Evolutionary conservation across 1,140 invertebrate species (phyloP).

Genomic region (Sipha flava): DNA sequence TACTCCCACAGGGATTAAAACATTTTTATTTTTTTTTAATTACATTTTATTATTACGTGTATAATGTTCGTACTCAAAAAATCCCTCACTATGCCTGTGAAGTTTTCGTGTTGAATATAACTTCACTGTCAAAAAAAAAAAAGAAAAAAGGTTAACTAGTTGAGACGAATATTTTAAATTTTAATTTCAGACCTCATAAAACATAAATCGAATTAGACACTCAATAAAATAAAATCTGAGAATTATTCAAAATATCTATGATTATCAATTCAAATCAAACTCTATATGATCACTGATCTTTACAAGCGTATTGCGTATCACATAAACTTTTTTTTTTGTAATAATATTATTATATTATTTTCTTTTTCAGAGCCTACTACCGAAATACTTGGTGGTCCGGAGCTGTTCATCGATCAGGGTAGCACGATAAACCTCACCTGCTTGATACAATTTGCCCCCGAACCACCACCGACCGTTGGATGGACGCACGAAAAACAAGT

Average conservation of each 20-base stretch:
- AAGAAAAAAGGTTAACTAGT: not conserved
- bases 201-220: no score
- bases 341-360: no score
- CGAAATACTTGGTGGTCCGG: slow-evolving; percentile 68
- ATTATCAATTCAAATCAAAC: no score
- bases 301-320: no score
- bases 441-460: slow-evolving; percentile 68
- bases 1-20: not conserved
- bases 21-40: not conserved
- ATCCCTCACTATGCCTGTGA: no score
- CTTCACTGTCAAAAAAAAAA: not conserved
- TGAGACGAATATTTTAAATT: no score
- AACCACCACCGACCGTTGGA: slow-evolving; percentile 65
- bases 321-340: no score
- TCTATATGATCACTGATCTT: no score
- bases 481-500: slow-evolving; percentile 76
- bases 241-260: no score
- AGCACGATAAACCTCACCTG: slow-evolving; percentile 84
- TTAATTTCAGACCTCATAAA: no score
- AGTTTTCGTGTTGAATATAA: not conserved
- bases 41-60: not conserved
- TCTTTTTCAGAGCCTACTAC: slow-evolving; percentile 77
- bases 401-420: slow-evolving; percentile 73
- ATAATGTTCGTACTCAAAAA: not conserved
- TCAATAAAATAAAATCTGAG: no score